phyloP scores from a whole-genome alignment of 1,140 invertebrate species.

The Cydia splendana region DNA sequence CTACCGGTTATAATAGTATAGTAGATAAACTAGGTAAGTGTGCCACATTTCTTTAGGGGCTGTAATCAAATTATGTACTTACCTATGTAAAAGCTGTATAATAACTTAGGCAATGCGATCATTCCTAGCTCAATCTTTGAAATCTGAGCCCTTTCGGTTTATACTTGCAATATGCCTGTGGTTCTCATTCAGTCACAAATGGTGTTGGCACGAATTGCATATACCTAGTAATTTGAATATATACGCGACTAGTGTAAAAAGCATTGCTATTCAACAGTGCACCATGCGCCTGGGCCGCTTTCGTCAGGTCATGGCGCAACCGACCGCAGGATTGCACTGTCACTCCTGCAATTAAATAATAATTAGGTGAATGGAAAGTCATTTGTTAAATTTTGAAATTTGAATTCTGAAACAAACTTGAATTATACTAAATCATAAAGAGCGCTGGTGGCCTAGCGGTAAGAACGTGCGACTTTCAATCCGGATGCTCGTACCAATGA shows the following conservation, averaged over 20 bases:
- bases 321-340: slow-evolving; percentile 8
- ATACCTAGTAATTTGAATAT: not conserved
- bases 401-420: not conserved
- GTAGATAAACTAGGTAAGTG: too few species aligned
- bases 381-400: not conserved
- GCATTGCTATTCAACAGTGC: slow-evolving; percentile 20
- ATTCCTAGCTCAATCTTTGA: too few species aligned
- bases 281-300: not conserved
- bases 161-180: not conserved
- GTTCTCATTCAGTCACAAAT: slow-evolving; percentile 2
- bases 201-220: slow-evolving; percentile 11
- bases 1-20: too few species aligned
- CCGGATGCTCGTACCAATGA: too few species aligned
- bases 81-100: too few species aligned
- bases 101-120: too few species aligned
- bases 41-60: too few species aligned
- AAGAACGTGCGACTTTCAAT: too few species aligned
- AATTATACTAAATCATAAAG: too few species aligned
- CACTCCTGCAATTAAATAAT: slow-evolving; percentile 16
- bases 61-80: too few species aligned
- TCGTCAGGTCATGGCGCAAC: slow-evolving; percentile 14
- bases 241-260: slow-evolving; percentile 24
- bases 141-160: not conserved
- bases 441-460: too few species aligned
- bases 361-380: slow-evolving; percentile 11